A percentile compares a stretch with the other conserved stretches of the same genome.
Evolutionary conservation across 2,888 invertebrate genomes (phyloP).

Genomic region (Idaea biselata): DNA sequence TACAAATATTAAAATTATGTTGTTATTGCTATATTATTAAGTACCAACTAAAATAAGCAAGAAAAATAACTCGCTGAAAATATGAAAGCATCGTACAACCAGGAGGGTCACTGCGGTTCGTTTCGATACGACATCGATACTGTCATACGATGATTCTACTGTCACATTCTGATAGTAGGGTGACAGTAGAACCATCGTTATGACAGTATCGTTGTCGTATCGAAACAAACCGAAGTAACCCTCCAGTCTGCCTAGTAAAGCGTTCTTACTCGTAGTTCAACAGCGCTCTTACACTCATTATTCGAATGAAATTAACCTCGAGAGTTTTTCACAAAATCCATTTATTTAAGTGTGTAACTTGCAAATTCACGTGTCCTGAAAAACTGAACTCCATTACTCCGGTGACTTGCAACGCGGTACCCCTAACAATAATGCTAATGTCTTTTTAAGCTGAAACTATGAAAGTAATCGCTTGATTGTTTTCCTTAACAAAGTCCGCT

Average conservation of each 20-base stretch:
- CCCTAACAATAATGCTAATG: constrained; percentile 47
- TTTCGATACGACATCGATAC: no score
- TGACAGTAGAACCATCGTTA: no score
- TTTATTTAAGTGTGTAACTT: constrained; percentile 40
- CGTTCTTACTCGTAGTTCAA: constrained; percentile 1
- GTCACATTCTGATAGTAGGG: no score
- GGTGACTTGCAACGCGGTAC: constrained; percentile 61
- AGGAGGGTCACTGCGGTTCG: no score
- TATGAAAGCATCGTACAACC: no score
- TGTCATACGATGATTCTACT: no score
- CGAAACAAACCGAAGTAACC: no score
- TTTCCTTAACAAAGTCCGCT: not conserved
- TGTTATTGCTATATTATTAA: no score
- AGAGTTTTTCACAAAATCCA: constrained; percentile 37
- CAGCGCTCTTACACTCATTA: constrained; percentile 35
- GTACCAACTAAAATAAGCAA: no score
- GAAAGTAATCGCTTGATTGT: constrained; percentile 1
- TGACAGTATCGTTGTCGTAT: no score
- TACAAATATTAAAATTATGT: no score
- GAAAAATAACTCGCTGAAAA: no score
- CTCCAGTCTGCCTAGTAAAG: not conserved
- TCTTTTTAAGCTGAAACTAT: constrained; percentile 22
- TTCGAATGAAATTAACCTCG: constrained; percentile 27
- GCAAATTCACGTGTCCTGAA: constrained; percentile 46
- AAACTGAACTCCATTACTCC: constrained; percentile 64